Evolutionary conservation across 1,140 invertebrate genomes (phyloP), one percentile per base, ranked within the genome.

Genomic region (Philaenus spumarius): DNA sequence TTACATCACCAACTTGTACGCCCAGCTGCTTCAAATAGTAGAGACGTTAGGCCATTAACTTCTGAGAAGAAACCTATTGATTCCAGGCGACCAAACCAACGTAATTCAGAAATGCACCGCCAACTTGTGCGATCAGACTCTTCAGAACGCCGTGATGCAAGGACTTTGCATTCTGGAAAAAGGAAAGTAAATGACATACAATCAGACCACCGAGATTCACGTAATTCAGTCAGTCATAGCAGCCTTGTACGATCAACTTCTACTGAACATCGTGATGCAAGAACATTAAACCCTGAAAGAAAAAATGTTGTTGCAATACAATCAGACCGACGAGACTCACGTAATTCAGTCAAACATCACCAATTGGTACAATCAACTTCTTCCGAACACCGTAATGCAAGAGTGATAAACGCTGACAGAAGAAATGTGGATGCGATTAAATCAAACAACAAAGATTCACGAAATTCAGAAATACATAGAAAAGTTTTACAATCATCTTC

Each of bases 321-420:
- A 14, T 17, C 14, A 42, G 12, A 55, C 47, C n/a, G 23, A 47
- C 45, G 19, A 47, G 20, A 9, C 4, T 14, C 20, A 4, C 3
- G 17, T 19, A 14, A 14, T 47, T 5, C 5, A 11, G 53, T 46
- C 20, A 19, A n/a, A 17, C 53, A 34, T 42, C 4, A 40, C 7
- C 26, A 35, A 42, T 12, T 39, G 14, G 53, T 24, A 5, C 2
- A 35, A 43, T 39, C 19, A 6, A 7, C n/a, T 12, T 20, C 52
- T 15, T n/a, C 37, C 17, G 52, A 40, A 54, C 24, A 34, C 39
- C 52, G 52, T 42, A 30, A 54, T 12, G 52, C 24, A 40, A 40
- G 52, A 20, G 14, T 15, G 37, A 12, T 19, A 3, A 5, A n/a
- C 22, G 30, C 26, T 34, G 30, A 54, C 39, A 9, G 30, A 54